These are phyloP conservation scores for Laticauda colubrina DNA, from an alignment of 2,113 vertebrate species.

Conservation along the genomic window DNA sequence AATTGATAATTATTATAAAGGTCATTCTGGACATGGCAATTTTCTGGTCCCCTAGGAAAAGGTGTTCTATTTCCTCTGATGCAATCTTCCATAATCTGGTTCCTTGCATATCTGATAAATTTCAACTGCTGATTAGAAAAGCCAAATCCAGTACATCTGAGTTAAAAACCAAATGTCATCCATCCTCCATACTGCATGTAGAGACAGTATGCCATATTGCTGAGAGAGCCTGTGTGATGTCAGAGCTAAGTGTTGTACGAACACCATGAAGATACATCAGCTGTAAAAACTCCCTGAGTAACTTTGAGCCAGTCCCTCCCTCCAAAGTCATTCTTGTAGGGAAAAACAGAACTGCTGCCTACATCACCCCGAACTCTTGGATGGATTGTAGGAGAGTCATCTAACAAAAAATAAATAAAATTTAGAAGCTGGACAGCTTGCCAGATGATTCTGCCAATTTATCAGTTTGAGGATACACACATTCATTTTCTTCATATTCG, in stretches of 20 bases:
- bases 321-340: neutral
- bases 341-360: neutral
- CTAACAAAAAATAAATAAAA: neutral
- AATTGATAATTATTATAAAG: slow-evolving; percentile 2
- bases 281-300: neutral
- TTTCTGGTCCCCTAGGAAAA: neutral
- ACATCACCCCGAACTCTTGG: neutral
- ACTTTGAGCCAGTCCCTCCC: neutral
- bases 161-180: neutral
- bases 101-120: neutral
- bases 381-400: neutral
- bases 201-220: neutral
- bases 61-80: neutral
- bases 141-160: neutral
- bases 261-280: neutral
- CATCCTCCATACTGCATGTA: neutral
- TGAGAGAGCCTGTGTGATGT: neutral
- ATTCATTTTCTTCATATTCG: neutral
- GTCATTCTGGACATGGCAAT: neutral
- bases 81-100: neutral
- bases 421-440: neutral
- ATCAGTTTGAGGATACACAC: neutral
- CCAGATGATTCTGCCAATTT: neutral
- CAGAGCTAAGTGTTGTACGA: neutral
- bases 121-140: neutral